Evolutionary conservation across 2,797 vertebrate genomes (phyloP).

Genomic region (Amblyraja radiata): DNA sequence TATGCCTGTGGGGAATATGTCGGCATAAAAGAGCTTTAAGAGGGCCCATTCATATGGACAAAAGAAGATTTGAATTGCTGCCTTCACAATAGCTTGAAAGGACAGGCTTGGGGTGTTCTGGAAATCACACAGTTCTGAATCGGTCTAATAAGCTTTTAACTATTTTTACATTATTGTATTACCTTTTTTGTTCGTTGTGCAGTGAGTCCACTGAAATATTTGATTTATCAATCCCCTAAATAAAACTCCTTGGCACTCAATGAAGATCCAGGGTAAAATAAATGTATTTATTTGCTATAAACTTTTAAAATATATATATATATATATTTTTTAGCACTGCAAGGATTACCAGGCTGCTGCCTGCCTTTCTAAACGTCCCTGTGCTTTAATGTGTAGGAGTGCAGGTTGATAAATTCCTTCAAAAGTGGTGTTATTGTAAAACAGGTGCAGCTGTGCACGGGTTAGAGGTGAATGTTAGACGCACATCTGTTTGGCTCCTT

Average conservation of each 20-base stretch:
- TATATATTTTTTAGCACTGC: no score
- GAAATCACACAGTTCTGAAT: conserved; percentile 85
- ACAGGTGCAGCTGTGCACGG: conserved; percentile 62
- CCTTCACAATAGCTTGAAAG: conserved; percentile 94
- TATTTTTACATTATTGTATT: conserved; percentile 77
- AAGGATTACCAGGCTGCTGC: conserved; percentile 13
- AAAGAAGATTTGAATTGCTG: conserved; percentile 85
- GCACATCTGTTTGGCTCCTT: conserved; percentile 71
- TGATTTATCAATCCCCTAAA: conserved; percentile 36
- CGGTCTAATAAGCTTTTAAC: conserved; percentile 93
- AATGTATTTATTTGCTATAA: conserved; percentile 26
- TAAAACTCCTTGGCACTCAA: conserved; percentile 23
- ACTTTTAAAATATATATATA: not conserved
- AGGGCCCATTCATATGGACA: conserved; percentile 83
- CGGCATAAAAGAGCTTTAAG: conserved; percentile 80
- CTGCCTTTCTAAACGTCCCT: not conserved
- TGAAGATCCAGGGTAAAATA: not conserved
- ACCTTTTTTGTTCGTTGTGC: conserved; percentile 50
- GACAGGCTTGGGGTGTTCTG: conserved; percentile 78
- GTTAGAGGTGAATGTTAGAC: conserved; percentile 64
- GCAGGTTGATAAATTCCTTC: conserved; percentile 24
- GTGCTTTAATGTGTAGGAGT: not conserved
- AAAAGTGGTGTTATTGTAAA: conserved; percentile 18
- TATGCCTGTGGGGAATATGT: conserved; percentile 82
- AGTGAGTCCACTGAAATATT: conserved; percentile 26